phyloP scores from a whole-genome alignment of 2,113 vertebrate species.

The Nothocercus julius region DNA sequence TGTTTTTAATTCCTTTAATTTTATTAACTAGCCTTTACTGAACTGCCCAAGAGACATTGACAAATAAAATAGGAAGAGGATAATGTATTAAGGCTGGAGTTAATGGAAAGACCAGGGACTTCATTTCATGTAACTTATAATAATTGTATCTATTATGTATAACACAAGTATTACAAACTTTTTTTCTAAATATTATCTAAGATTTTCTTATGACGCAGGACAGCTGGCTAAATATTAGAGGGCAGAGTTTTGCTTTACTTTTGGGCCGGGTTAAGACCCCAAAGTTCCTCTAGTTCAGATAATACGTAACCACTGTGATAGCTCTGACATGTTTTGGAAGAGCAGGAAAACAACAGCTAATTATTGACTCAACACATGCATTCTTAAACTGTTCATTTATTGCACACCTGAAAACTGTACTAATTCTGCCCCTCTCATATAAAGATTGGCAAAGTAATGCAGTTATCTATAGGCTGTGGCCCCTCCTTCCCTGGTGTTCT shows the following conservation, averaged over 20 bases:
- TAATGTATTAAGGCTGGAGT: background rate
- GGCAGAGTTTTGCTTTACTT: background rate
- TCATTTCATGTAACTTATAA: background rate
- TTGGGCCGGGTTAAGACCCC: background rate
- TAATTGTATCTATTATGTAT: too few relatives aligned
- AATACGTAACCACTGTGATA: accelerated
- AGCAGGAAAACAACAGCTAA: background rate
- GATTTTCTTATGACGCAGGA: background rate
- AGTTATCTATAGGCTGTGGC: background rate
- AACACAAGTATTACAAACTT: background rate
- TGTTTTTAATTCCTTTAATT: background rate
- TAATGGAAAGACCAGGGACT: background rate
- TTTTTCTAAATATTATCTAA: background rate
- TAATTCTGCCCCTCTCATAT: background rate
- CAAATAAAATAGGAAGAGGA: background rate
- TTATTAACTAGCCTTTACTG: background rate
- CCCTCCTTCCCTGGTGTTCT: background rate
- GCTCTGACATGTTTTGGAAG: background rate
- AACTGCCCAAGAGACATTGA: background rate
- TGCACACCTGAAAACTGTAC: background rate
- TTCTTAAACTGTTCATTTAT: background rate
- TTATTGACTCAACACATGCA: background rate
- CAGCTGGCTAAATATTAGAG: background rate
- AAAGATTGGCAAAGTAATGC: too few relatives aligned
- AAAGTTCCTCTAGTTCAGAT: background rate